Base-by-base conservation (phyloP, 2,113 vertebrate genomes). In the Dasyprocta punctata region DNA sequence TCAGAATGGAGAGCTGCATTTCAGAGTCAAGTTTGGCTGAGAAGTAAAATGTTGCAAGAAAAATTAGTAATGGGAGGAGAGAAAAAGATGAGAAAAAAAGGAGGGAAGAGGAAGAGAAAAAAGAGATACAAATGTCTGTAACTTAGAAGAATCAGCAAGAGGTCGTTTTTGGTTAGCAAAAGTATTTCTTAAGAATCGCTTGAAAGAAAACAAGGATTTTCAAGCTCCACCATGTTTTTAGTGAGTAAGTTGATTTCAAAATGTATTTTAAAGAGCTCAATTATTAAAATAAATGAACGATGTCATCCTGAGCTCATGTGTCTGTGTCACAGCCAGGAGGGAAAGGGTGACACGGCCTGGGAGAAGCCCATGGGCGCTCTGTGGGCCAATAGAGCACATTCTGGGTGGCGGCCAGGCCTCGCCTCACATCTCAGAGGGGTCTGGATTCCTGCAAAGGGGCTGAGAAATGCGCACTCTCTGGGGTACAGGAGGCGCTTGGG, bases 221-320 rank as follows among this genome's bases (percentile, higher is more conserved):
- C 54, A 94, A 94, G 90, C 65, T 90, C 54, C 58, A 6, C 83
- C 60, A 93, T 47, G 82, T 89, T 78, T 69, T 65, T 89, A 84
- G 44, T 89, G 92, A 91, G 56, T 94, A 94, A 89, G 83, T 86
- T 90, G 69, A 92, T 84, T 86, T 97, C 47, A 71, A 93, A 90
- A 93, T 81, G 28, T 30, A 69, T 92, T 92, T 85, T 61, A 52
- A 94, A 95, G 73, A 90, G 73, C 67, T 93, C 44, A 77, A 26
- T 95, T 94, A 90, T 95, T 82, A 96, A 97, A 95, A 78, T 92
- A 85, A 95, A 95, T 36, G 36, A 78, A 83, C 75, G 67, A 47
- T 95, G 71, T 96, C 93, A 93, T 80, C 41, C 44, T 75, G 92
- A 97, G 85, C 69, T 90, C 90, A 97, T 87, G 52, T 36, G 30